Evolutionary conservation across 2,888 invertebrate species (phyloP).

Genomic region (Hyposoter dolosus): DNA sequence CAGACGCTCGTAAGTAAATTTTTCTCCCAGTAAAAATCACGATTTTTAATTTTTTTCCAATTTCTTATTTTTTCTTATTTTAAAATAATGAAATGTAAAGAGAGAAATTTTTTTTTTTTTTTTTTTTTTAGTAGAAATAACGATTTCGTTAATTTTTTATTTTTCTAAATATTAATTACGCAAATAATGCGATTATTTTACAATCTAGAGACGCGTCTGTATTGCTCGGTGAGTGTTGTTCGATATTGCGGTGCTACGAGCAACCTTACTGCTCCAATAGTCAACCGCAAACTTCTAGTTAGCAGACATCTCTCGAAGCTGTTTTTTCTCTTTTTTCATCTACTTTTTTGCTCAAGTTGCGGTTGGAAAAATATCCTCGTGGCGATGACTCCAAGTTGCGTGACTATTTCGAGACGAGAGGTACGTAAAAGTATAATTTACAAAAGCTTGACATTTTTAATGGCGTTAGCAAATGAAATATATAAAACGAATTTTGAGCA

Average conservation of each 20-base stretch:
- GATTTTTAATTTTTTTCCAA: neutral
- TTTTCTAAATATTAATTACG: neutral
- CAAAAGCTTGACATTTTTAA: neutral
- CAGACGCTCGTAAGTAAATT: neutral
- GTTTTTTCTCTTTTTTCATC: conserved; percentile 8
- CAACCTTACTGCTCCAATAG: conserved; percentile 43
- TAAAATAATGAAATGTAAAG: neutral
- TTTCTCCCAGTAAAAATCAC: neutral
- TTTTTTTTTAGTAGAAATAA: neutral
- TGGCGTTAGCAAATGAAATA: neutral
- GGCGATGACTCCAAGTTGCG: conserved; percentile 28
- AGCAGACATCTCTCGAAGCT: conserved; percentile 36
- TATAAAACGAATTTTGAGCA: neutral
- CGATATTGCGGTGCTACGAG: conserved; percentile 34
- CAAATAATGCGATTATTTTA: neutral
- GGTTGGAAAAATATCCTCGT: conserved; percentile 45
- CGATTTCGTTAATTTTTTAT: neutral
- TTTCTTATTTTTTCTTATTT: neutral
- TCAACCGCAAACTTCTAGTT: conserved; percentile 65
- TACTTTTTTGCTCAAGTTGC: conserved; percentile 38
- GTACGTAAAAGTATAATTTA: neutral
- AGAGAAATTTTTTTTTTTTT: neutral
- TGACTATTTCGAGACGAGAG: conserved; percentile 25
- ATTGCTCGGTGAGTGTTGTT: conserved; percentile 33
- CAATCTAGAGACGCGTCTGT: neutral